Evolutionary conservation across 1,140 invertebrate species (phyloP).

Genomic region (Drosophila sp.): DNA sequence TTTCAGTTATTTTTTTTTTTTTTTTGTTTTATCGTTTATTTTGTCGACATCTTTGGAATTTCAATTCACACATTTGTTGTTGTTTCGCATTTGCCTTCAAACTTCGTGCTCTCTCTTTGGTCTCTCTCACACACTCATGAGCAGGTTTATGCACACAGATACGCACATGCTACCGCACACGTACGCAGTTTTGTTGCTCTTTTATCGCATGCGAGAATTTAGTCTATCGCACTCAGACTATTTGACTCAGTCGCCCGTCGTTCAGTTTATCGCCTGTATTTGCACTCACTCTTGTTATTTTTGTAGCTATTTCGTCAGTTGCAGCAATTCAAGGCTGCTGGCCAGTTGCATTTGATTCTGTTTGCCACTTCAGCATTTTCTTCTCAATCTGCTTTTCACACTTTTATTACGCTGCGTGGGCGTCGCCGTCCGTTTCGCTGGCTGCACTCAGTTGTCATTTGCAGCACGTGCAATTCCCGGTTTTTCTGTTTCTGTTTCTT

Average conservation of each 20-base stretch:
- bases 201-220: slow-evolving; percentile 73
- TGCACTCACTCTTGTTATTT: slow-evolving; percentile 12
- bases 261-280: slow-evolving; percentile 14
- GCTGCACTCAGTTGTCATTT: slow-evolving; percentile 11
- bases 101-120: slow-evolving; percentile 30
- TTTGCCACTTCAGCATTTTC: slow-evolving; percentile 37
- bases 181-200: slow-evolving; percentile 18
- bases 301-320: slow-evolving; percentile 28
- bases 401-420: slow-evolving; percentile 25
- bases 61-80: slow-evolving; percentile 84
- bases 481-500: slow-evolving; percentile 11
- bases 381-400: slow-evolving; percentile 9
- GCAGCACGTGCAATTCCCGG: slow-evolving; percentile 46
- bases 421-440: slow-evolving; percentile 6
- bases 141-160: slow-evolving; percentile 56
- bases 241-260: not conserved
- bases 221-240: slow-evolving; percentile 1
- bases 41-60: slow-evolving; percentile 83
- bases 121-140: not conserved
- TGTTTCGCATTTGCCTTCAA: slow-evolving; percentile 55
- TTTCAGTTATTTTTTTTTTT: slow-evolving; percentile 50
- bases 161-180: slow-evolving; percentile 52
- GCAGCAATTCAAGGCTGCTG: slow-evolving; percentile 57
- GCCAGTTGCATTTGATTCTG: slow-evolving; percentile 56
- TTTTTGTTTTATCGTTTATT: slow-evolving; percentile 72